Conservation (phyloP, 1,140 invertebrate genomes). For the Cotesia chilonis region DNA sequence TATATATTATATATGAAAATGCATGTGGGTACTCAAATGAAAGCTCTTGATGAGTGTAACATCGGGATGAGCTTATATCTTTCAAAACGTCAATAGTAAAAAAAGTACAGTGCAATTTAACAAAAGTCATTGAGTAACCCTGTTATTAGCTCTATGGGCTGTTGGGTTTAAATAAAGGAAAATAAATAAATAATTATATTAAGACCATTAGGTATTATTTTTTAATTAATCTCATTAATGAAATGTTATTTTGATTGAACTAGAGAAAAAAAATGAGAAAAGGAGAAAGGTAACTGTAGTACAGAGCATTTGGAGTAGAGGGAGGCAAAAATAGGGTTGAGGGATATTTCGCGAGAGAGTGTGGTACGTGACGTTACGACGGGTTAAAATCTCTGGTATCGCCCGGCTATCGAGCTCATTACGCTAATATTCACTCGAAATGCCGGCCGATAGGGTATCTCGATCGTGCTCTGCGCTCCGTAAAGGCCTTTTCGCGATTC, state of each 20-base stretch:
- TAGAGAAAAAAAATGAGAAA: conserved; percentile 1
- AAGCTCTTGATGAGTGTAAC: too few relatives aligned
- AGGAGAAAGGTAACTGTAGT: neutral
- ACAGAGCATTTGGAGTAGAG: neutral
- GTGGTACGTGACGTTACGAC: conserved; percentile 40
- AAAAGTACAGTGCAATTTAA: too few relatives aligned
- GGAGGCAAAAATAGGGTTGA: neutral
- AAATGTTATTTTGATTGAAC: neutral
- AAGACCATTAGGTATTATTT: too few relatives aligned
- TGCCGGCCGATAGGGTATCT: conserved; percentile 44
- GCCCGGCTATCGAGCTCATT: conserved; percentile 44
- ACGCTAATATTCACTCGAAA: conserved; percentile 46
- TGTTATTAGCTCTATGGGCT: too few relatives aligned
- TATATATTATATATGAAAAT: too few relatives aligned
- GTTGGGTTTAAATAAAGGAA: too few relatives aligned
- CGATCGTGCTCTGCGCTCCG: conserved; percentile 44
- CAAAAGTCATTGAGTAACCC: too few relatives aligned
- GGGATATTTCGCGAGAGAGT: conserved; percentile 20
- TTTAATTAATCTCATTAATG: too few relatives aligned
- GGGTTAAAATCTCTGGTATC: conserved; percentile 43
- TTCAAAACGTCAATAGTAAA: too few relatives aligned
- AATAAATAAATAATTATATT: too few relatives aligned
- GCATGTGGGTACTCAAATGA: too few relatives aligned
- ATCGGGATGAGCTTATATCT: too few relatives aligned
- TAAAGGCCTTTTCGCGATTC: conserved; percentile 46